Evolutionary conservation across 2,797 vertebrate genomes (phyloP), one percentile per base, ranked within the genome.

Genomic region (Gouania willdenowi): DNA sequence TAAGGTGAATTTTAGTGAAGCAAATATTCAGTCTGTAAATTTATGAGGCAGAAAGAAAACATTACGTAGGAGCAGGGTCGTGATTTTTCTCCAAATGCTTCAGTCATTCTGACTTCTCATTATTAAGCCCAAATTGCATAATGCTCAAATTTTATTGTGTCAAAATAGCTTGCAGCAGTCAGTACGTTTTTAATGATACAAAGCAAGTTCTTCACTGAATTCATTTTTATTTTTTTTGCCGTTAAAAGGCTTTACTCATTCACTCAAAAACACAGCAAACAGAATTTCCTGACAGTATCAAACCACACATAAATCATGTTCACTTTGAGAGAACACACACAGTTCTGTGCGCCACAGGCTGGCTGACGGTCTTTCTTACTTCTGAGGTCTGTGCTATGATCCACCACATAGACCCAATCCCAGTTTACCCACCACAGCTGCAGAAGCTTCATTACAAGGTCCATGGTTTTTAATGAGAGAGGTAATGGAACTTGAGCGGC

Each of bases 371-470:
- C 55, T 43, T 43, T 70, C 44, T 60, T 79, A 77, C 71, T 82
- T 73, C 57, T 41, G 53, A 75, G 47, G 27, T 36, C 34, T 39
- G 47, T 75, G 69, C 71, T 62, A 56, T 77, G 81, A 68, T 59
- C 44, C 39, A 3, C 37, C 18, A 52, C 33, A 50, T 13, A 41
- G 35, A 9, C 19, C 7, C 19, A 60, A 74, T 73, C 76, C 40
- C 56, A 62, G 71, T 76, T 75, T 57, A 79, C 67, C 54, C 33
- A 49, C 54, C 76, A 71, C 76, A 82, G 65, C 79, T 83, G 69
- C 76, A 62, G n/a, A 56, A 60, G 41, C 67, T 66, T 71, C 60
- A 64, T 85, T 84, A 81, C 86, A 32, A n/a, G 28, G 50, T 48
- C 30, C 13, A 39, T 57, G 60, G 67, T 48, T 50, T 54, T 39